Base-by-base conservation (phyloP, 2,797 vertebrate genomes). In the Xenentodon cancila region DNA sequence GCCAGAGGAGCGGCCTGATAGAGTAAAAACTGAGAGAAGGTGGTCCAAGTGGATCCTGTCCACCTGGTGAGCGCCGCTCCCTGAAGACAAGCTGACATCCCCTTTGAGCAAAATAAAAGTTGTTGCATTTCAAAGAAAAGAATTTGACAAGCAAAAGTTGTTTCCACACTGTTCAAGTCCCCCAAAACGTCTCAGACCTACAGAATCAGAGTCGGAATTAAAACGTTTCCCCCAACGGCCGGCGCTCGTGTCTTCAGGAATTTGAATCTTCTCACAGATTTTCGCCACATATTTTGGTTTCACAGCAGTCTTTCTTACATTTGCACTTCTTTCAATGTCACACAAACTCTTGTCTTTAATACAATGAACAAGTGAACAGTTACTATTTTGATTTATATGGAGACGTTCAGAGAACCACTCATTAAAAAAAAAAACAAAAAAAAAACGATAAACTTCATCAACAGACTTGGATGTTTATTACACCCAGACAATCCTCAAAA, bases 21-120 rank as follows among this genome's bases (percentile, higher is more conserved):
- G 66, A 2, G 30, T 2, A 19, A 55, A 63, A 63, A 61, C 8
- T 37, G 64, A n/a, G 34, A n/a, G 34, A 50, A 42, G 34, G 30
- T 27, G 7, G 30, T 30, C 30, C 30, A 30, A 30, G 32, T 42
- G 16, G 21, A 6, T 25, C 47, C 40, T 42, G 47, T 42, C 46
- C 30, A 30, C 30, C 17, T 15, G 25, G 25, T 5, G 25, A 25
- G 25, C 25, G 5, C 5, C 52, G 34, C 40, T 54, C 40, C 52
- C 21, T 21, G 25, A 12, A 40, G 64, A 53, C 9, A 17, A 51
- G 16, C 21, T 44, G 12, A n/a, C 11, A 7, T 6, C 7, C 50
- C 45, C 20, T 46, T 42, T 17, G 44, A 52, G 21, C 47, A 30
- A 30, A 22, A n/a, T n/a, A n/a, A 56, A 25, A 17, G 20, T 27